These are phyloP conservation scores for Belonocnema kinseyi DNA, from an alignment of 1,140 invertebrate species.

Conservation along the genomic window DNA sequence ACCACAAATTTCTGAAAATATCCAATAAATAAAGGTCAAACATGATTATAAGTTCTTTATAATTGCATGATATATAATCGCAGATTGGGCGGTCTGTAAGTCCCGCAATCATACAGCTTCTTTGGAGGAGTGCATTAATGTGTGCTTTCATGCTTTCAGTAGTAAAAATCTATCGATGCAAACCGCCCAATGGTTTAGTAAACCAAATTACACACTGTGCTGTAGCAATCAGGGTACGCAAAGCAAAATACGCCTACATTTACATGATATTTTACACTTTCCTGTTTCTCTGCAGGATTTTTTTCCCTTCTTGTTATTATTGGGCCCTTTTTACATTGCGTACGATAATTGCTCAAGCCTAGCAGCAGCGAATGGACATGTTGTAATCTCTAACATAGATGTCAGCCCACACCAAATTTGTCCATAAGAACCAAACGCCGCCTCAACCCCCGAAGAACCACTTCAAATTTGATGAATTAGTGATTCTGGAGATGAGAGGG, in stretches of 20 bases:
- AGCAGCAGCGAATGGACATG: conserved; percentile 72
- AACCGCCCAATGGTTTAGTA: conserved; percentile 58
- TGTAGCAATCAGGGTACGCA: conserved; percentile 57
- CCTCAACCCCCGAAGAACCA: conserved; percentile 8
- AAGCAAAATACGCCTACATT: conserved; percentile 33
- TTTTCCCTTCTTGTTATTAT: conserved; percentile 29
- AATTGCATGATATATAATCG: conserved; percentile 69
- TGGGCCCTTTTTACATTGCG: conserved; percentile 45
- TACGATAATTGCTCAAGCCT: conserved; percentile 65
- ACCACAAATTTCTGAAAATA: conserved; percentile 76
- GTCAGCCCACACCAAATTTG: conserved; percentile 76
- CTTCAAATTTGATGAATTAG: conserved; percentile 15
- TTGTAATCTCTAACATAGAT: conserved; percentile 75
- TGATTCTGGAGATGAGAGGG: conserved; percentile 35
- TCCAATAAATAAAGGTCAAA: conserved; percentile 74
- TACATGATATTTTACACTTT: neutral
- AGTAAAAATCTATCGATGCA: conserved; percentile 50
- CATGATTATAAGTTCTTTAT: conserved; percentile 72
- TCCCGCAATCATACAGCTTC: conserved; percentile 13
- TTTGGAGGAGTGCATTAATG: conserved; percentile 21
- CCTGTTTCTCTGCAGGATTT: neutral
- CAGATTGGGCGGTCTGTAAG: conserved; percentile 55
- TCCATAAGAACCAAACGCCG: conserved; percentile 59
- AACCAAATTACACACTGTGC: conserved; percentile 62
- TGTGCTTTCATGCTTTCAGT: neutral